phyloP scores from a whole-genome alignment of 2,113 vertebrate genomes.

The Oceanodroma tethys region DNA sequence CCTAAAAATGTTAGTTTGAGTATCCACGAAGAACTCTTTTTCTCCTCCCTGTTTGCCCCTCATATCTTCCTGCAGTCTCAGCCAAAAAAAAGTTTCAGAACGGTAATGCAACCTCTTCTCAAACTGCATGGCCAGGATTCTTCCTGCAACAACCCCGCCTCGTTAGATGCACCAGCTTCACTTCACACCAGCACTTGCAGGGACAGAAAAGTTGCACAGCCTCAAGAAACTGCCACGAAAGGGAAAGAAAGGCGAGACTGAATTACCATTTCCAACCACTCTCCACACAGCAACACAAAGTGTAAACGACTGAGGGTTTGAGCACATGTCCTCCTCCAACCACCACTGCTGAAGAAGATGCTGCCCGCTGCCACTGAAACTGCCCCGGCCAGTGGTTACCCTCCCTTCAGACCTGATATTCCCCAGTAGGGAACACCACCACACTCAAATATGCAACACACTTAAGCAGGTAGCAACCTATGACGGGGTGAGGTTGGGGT shows the following conservation, averaged over 20 bases:
- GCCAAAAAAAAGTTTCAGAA: neutral
- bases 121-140: neutral
- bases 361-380: neutral
- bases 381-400: neutral
- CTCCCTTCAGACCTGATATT: neutral
- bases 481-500: neutral
- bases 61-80: neutral
- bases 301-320: rapidly evolving
- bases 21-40: neutral
- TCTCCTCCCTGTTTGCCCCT: neutral
- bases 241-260: neutral
- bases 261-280: neutral
- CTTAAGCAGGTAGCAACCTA: neutral
- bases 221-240: neutral
- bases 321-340: neutral
- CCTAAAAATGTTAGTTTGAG: neutral
- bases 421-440: neutral
- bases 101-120: rapidly evolving
- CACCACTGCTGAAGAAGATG: neutral
- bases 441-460: neutral
- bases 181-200: neutral
- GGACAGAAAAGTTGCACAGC: neutral
- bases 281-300: rapidly evolving
- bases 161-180: neutral
- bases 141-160: neutral